phyloP scores from a whole-genome alignment of 2,113 vertebrate genomes.

The Xerus inauris region DNA sequence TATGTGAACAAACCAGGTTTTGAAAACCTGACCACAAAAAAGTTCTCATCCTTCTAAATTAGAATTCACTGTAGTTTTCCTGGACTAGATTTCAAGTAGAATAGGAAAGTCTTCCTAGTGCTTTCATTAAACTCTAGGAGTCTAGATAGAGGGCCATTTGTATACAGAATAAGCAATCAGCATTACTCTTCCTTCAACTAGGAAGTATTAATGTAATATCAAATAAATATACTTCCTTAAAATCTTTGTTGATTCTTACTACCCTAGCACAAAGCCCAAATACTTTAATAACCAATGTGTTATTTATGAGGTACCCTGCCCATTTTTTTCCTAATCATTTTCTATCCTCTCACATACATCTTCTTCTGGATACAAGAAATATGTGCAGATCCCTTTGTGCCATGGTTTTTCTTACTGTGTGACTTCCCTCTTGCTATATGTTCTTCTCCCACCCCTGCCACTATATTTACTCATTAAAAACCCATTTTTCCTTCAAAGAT shows the following conservation, averaged over 20 bases:
- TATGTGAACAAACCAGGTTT: neutral
- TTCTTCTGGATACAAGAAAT: neutral
- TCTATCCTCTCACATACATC: neutral
- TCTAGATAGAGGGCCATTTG: neutral
- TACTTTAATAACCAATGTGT: neutral
- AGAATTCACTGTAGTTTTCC: neutral
- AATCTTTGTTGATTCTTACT: neutral
- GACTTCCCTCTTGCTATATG: neutral
- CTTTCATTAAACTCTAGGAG: neutral
- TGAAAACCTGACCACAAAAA: neutral
- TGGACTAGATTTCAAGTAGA: neutral
- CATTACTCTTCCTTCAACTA: neutral
- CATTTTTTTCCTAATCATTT: neutral
- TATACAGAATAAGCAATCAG: neutral
- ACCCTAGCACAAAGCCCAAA: neutral
- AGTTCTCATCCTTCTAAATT: neutral
- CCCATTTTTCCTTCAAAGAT: neutral
- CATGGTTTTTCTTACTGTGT: neutral
- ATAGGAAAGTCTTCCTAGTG: neutral
- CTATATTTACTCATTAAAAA: neutral
- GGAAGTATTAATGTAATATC: neutral
- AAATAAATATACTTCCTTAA: neutral
- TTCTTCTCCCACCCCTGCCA: accelerated
- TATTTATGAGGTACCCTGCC: neutral
- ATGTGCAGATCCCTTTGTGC: neutral